Evolutionary conservation across 2,113 vertebrate genomes (phyloP).

Genomic region (Lanius ludovicianus): DNA sequence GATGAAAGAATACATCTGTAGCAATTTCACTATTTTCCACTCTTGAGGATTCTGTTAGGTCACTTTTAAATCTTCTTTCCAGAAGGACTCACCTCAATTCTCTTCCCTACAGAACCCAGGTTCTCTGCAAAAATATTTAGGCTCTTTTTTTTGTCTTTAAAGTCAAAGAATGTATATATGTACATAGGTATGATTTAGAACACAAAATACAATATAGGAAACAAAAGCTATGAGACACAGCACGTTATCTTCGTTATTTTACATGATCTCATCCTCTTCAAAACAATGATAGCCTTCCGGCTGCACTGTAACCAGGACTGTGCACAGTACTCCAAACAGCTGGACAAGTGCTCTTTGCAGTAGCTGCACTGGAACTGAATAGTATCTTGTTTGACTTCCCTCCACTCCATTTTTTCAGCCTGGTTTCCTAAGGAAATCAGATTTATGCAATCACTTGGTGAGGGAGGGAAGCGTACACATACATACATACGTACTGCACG

Average conservation of each 20-base stretch:
- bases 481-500: fast-evolving
- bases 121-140: background rate
- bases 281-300: slow-evolving; percentile 16
- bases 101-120: background rate
- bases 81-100: background rate
- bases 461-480: background rate
- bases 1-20: background rate
- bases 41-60: background rate
- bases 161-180: background rate
- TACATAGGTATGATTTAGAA: background rate
- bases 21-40: background rate
- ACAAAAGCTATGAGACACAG: background rate
- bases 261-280: background rate
- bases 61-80: background rate
- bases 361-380: background rate
- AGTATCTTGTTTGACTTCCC: slow-evolving; percentile 11
- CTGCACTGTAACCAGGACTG: background rate
- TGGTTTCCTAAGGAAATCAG: slow-evolving; percentile 42
- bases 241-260: slow-evolving; percentile 8
- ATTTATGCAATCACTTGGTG: background rate
- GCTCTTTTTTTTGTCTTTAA: background rate
- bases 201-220: background rate
- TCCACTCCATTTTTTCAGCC: slow-evolving; percentile 14
- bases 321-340: background rate
- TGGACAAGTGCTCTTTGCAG: slow-evolving; percentile 7